Percentiles rank a stretch among this genome's conserved stretches.
These are phyloP conservation scores for Archocentrus centrarchus DNA, from an alignment of 2,113 vertebrate genomes.

Conservation along the genomic window DNA sequence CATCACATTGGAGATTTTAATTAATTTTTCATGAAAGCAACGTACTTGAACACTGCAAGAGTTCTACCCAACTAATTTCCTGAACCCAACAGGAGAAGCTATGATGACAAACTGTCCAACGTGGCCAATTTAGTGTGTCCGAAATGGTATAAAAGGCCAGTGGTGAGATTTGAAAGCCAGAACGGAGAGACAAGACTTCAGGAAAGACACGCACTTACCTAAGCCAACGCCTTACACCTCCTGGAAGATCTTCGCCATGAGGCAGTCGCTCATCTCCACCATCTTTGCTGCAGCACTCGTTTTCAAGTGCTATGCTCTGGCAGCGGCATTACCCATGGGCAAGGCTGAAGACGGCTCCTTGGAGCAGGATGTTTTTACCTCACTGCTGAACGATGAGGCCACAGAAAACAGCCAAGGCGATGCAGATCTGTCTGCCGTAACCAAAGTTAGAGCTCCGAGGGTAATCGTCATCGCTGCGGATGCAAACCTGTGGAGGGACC, in stretches of 20 bases:
- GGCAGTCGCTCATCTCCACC: slow-evolving; percentile 56
- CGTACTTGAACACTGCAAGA: slow-evolving; percentile 61
- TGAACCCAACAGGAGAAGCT: slow-evolving; percentile 33
- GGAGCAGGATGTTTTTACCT: slow-evolving; percentile 67
- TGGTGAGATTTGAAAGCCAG: slow-evolving; percentile 8
- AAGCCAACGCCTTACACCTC: background rate
- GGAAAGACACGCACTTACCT: slow-evolving; percentile 3
- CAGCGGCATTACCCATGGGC: slow-evolving; percentile 50
- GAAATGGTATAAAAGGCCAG: slow-evolving; percentile 73
- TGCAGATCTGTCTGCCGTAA: background rate
- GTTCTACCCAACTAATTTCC: slow-evolving; percentile 55
- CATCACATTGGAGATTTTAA: slow-evolving; percentile 57
- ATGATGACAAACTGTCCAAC: slow-evolving; percentile 21
- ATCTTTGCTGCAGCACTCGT: slow-evolving; percentile 69
- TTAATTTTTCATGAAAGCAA: slow-evolving; percentile 68
- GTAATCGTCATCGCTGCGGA: slow-evolving; percentile 73
- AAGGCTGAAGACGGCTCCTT: slow-evolving; percentile 63
- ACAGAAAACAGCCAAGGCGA: slow-evolving; percentile 44
- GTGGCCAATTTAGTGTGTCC: slow-evolving; percentile 28
- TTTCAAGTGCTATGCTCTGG: slow-evolving; percentile 48
- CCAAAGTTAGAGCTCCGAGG: slow-evolving; percentile 45
- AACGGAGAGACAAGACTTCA: slow-evolving; percentile 30
- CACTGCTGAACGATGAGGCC: slow-evolving; percentile 58
- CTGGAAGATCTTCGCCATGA: slow-evolving; percentile 70
- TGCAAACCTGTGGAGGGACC: slow-evolving; percentile 67